Base-by-base conservation (phyloP, 2,113 vertebrate genomes). In the Callocephalon fimbriatum region DNA sequence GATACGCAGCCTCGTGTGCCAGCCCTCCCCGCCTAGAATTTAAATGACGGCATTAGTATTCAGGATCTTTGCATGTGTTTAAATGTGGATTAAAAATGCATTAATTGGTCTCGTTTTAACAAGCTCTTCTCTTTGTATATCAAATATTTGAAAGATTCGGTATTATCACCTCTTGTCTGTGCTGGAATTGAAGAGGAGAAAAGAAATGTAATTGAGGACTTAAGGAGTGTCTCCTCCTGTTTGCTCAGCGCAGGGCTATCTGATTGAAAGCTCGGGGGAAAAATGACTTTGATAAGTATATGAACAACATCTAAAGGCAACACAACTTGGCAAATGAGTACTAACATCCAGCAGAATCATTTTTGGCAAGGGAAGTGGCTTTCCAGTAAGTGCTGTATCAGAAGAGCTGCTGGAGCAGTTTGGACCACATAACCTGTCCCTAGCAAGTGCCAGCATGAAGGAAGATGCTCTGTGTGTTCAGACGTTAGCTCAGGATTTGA, bases 51-150 rank as follows among this genome's bases (percentile, higher is more conserved):
- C 72, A 97, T 97, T 96, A 97, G 89, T 71, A 97, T 97, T 81
- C 97, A 92, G 89, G 58, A 73, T 86, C 95, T 96, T 97, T 97
- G 91, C 87, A 94, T 91, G 76, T 96, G 94, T 97, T 97, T 97
- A 97, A 95, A 95, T 92, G 89, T 92, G 97, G 96, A 97, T 97
- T 97, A 96, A 97, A 97, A 97, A 96, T 94, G 95, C 96, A 97
- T 97, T 97, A 97, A 97, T 97, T 96, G 97, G 96, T 93, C 94
- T 96, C 95, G 9, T 96, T 95, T 96, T 96, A 93, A 97, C 92
- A 96, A 97, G 95, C 93, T 90, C 91, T 90, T 97, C 97, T 93
- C 93, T 96, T 97, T 90, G 94, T 97, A 97, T 95, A 95, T 95
- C 94, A 97, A 97, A 97, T 97, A 97, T 97, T 97, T 97, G 97